phyloP scores from a whole-genome alignment of 2,888 invertebrate genomes.

The Neoitamus cyanurus region DNA sequence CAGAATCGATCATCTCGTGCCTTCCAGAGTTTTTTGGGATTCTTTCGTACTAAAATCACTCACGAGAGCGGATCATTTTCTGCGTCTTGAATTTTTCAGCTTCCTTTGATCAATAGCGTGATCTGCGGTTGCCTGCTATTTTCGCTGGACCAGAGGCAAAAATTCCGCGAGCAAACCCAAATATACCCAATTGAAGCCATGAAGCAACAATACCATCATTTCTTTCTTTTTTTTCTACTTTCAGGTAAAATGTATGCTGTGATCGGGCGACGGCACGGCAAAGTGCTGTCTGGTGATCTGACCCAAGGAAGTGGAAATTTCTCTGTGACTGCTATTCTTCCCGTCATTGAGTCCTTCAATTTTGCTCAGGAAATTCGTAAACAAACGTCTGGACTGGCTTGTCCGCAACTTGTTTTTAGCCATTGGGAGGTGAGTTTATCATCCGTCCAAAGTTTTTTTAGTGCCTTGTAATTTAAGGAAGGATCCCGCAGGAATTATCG shows the following conservation, averaged over 20 bases:
- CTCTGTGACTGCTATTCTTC: conserved; percentile 87
- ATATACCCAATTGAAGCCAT: not conserved
- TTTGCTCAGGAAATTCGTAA: conserved; percentile 95
- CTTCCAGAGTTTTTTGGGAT: not conserved
- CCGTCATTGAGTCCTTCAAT: conserved; percentile 96
- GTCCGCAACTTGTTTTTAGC: conserved; percentile 94
- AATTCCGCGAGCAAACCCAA: not conserved
- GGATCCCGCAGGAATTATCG: not conserved
- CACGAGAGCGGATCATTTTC: conserved; percentile 3
- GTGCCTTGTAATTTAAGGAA: not conserved
- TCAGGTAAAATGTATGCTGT: conserved; percentile 91
- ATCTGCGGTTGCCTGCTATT: conserved; percentile 23
- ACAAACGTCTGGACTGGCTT: conserved; percentile 95
- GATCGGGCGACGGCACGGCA: conserved; percentile 86
- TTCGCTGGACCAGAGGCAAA: not conserved
- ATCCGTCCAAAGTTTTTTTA: not conserved
- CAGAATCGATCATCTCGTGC: not conserved
- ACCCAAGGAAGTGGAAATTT: conserved; percentile 92
- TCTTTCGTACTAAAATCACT: conserved; percentile 2
- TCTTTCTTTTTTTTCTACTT: conserved; percentile 57
- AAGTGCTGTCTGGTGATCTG: conserved; percentile 89
- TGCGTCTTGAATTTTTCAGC: conserved; percentile 21
- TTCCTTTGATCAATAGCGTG: conserved; percentile 32
- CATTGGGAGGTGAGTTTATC: conserved; percentile 90
- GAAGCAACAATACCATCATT: not conserved